Evolutionary conservation across 2,888 invertebrate genomes (phyloP).

Genomic region (Tinea semifulvella): DNA sequence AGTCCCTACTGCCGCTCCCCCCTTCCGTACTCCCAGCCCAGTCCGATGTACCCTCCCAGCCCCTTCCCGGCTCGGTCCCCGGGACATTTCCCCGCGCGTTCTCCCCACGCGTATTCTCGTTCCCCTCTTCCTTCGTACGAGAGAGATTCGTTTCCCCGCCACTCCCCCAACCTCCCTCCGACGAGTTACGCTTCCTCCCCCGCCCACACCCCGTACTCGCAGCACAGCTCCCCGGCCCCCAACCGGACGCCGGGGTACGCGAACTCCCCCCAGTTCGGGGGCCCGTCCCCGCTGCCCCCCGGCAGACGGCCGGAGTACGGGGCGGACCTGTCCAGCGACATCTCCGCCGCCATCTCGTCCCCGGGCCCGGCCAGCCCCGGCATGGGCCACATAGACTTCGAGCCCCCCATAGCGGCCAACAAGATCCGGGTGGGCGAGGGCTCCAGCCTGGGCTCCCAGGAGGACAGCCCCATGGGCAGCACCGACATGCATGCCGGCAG

Average conservation of each 20-base stretch:
- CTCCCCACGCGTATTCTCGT: conserved; percentile 35
- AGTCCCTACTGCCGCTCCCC: conserved; percentile 24
- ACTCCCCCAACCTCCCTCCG: conserved; percentile 32
- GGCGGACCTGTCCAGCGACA: conserved; percentile 79
- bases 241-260: conserved; percentile 29
- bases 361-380: conserved; percentile 75
- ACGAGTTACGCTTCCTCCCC: conserved; percentile 52
- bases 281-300: background rate
- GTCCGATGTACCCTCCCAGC: conserved; percentile 23
- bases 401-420: conserved; percentile 62
- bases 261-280: conserved; percentile 19
- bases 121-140: conserved; percentile 28
- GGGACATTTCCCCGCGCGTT: conserved; percentile 19
- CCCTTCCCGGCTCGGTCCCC: background rate
- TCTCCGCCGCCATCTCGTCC: conserved; percentile 81
- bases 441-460: conserved; percentile 25
- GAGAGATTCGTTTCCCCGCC: conserved; percentile 40
- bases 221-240: conserved; percentile 52
- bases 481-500: conserved; percentile 34
- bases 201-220: conserved; percentile 54
- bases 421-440: conserved; percentile 20
- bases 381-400: conserved; percentile 77
- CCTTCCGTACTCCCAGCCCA: conserved; percentile 18
- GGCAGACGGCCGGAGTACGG: conserved; percentile 29
- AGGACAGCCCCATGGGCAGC: conserved; percentile 31